A percentile compares a stretch with the other conserved stretches of the same genome.
Evolutionary conservation across 2,797 vertebrate species (phyloP).

Genomic region (Phoebastria nigripes): DNA sequence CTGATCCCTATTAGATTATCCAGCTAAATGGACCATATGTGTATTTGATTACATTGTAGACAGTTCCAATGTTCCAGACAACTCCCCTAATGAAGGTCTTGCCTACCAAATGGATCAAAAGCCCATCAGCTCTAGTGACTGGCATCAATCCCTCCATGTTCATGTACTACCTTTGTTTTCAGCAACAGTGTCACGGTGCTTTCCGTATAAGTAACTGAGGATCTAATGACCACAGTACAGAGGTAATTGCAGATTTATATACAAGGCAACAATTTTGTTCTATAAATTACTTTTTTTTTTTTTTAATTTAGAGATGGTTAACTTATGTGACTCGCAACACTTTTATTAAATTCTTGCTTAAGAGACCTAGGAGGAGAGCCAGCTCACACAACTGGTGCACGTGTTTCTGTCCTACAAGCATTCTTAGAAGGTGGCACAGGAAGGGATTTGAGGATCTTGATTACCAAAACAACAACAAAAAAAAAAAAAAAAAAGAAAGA

Average conservation of each 20-base stretch:
- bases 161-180: neutral
- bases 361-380: neutral
- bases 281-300: neutral
- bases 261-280: neutral
- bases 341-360: neutral
- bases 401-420: neutral
- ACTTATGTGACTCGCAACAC: neutral
- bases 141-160: neutral
- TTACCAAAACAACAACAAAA: neutral
- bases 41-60: neutral
- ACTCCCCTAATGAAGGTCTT: neutral
- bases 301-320: neutral
- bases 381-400: neutral
- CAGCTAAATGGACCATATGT: neutral
- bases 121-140: neutral
- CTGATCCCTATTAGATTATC: neutral
- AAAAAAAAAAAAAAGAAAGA: neutral
- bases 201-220: neutral
- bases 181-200: neutral
- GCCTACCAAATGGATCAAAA: neutral
- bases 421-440: neutral
- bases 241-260: neutral
- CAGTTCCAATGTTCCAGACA: neutral
- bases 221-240: neutral
- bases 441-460: neutral